Base-by-base conservation (phyloP, 2,797 vertebrate genomes). In the Psittacula derbiana region DNA sequence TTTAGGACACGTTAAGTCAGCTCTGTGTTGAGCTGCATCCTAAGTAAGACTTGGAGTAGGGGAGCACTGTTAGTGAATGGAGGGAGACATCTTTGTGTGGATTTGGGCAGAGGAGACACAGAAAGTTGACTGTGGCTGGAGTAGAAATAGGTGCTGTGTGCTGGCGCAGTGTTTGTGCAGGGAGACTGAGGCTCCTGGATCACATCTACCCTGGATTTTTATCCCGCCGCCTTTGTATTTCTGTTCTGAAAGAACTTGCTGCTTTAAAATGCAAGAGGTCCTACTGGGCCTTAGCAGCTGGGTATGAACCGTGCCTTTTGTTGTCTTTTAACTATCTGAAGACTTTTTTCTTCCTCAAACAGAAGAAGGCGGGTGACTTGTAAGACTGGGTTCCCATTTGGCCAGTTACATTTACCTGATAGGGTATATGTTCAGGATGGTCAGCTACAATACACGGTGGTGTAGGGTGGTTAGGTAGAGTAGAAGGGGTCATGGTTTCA, bases 1-100 rank as follows among this genome's bases (percentile, higher is more conserved):
- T 92, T 95, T 67, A 85, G 67, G 50, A 58, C 60, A 10, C 14
- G n/a, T 61, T 72, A 78, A 76, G 62, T 83, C 38, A 69, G 21
- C 43, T 83, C 61, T 86, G 13, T 57, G 17, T 66, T 43, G 38
- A 89, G n/a, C 66, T 80, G 71, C 44, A 79, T 72, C 62, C 25
- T 2, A 2, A 55, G 33, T 80, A 65, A 73, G 30, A 44, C 64
- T 70, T 82, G n/a, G 55, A 70, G 36, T 49, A 82, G 38, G 21
- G 20, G 20, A 84, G 46, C 0, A 0, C 28, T 67, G 33, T 72
- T 84, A 43, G 19, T 53, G 46, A 61, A 28, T 41, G 31, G 57
- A 57, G 49, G 41, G 33, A 76, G 62, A 60, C 2, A 7, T 46
- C 43, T 78, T 55, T 44, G 40, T 16, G 36, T 78, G 65, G 20